A percentile compares a stretch with the other conserved stretches of the same genome.
These are phyloP conservation scores for Achlya flavicornis DNA, from an alignment of 2,888 invertebrate species.

Conservation along the genomic window DNA sequence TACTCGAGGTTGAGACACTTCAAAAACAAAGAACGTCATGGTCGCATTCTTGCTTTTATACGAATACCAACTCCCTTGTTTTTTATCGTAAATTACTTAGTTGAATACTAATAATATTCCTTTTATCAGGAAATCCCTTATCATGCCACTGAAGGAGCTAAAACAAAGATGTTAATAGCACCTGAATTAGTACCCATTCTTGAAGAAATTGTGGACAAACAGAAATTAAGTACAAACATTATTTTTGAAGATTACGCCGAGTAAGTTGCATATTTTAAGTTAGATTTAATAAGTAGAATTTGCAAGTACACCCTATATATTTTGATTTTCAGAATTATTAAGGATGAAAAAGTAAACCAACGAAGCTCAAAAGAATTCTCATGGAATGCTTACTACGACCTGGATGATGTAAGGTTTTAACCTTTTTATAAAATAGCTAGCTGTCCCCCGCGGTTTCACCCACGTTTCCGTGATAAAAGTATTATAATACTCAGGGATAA, in stretches of 20 bases:
- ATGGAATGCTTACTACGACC: conserved; percentile 85
- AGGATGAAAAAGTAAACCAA: conserved; percentile 62
- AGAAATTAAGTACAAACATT: conserved; percentile 42
- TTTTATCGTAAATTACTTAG: no score
- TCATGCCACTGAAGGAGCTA: conserved; percentile 28
- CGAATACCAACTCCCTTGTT: no score
- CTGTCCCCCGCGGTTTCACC: no score
- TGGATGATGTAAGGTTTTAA: conserved; percentile 74
- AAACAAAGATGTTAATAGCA: conserved; percentile 51
- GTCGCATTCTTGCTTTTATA: no score
- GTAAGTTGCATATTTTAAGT: conserved; percentile 43
- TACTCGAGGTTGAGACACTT: no score
- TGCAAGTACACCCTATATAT: neutral
- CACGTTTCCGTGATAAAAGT: no score
- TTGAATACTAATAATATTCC: neutral
- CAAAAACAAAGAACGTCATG: no score
- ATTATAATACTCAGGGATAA: no score
- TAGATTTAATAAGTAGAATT: no score
- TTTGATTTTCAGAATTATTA: conserved; percentile 69
- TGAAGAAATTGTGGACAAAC: conserved; percentile 38
- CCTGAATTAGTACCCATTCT: conserved; percentile 47
- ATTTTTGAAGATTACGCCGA: conserved; percentile 59
- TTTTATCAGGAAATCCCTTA: conserved; percentile 47
- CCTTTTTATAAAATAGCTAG: neutral
- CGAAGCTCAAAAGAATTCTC: conserved; percentile 66